Base-by-base conservation (phyloP, 2,113 vertebrate species). In the Amphilophus citrinellus region DNA sequence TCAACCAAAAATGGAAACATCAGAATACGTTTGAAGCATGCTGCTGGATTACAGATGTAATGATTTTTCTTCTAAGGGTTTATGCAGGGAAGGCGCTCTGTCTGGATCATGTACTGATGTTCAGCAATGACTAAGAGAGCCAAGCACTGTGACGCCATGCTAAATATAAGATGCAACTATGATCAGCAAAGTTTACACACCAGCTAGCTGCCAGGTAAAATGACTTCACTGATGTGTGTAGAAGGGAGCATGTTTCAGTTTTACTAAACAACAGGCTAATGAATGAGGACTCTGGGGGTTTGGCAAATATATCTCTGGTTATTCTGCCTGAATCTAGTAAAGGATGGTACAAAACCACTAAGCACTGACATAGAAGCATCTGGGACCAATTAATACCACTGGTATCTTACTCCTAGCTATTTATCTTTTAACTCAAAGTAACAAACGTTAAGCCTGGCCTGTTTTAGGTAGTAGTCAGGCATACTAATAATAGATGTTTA, bases 261-360 rank as follows among this genome's bases (percentile, higher is more conserved):
- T 62, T 78, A 61, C 24, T 4, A 50, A 47, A 61, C 57, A 77
- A 5, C 47, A 47, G 76, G 10, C 24, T 61, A 44, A 32, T 61
- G 18, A 42, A 61, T 61, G 4, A 59, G 32, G 56, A 13, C 37
- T 61, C 8, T 7, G 44, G 1, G 6, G 11, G 11, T 59, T 68
- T 24, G n/a, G 65, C 39, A 47, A 68, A 42, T 42, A 1, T 24
- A 24, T 44, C 13, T 44, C 63, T 47, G 22, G 42, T 17, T 22
- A 44, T 15, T 7, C 24, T 73, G 68, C 32, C 17, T 56, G 68
- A 73, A 56, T 73, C 47, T 27, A 73, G 27, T 56, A 73, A 53
- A 71, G 24, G 66, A 73, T 73, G 27, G 27, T 6, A 73, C 66
- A 73, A 53, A 73, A 73, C 68, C 47, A 73, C 68, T 56, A 73